Evolutionary conservation across 2,888 invertebrate species (phyloP).

Genomic region (Cephus spinipes): DNA sequence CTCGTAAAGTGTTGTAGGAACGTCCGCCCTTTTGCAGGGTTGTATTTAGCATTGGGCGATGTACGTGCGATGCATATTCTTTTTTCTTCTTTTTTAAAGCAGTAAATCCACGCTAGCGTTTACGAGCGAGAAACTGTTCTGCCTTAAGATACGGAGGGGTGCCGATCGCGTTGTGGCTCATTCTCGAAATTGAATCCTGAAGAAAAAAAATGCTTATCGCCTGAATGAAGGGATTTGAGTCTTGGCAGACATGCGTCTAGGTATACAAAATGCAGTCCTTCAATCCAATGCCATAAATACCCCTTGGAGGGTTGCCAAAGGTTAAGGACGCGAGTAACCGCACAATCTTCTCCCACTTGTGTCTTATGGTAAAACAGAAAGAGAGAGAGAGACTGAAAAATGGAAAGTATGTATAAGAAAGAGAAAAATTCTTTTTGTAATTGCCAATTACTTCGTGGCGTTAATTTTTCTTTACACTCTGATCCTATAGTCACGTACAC

Average conservation of each 20-base stretch:
- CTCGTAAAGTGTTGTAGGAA: not conserved
- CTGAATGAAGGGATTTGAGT: not conserved
- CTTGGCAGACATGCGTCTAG: not conserved
- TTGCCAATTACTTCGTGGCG: not conserved
- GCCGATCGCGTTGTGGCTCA: not conserved
- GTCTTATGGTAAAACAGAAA: not conserved
- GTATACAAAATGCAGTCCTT: too few species aligned
- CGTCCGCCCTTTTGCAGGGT: not conserved
- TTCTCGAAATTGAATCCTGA: not conserved
- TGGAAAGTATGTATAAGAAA: not conserved
- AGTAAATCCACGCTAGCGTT: not conserved
- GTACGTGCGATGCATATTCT: not conserved
- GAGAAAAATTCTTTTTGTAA: not conserved
- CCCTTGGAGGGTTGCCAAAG: not conserved
- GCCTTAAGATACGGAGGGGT: not conserved
- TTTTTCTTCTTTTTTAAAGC: not conserved
- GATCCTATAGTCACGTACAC: not conserved
- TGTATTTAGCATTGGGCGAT: not conserved
- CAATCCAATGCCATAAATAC: not conserved
- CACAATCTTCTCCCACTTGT: not conserved
- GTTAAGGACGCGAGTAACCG: not conserved
- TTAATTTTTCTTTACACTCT: conserved; percentile 2
- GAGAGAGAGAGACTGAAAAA: not conserved
- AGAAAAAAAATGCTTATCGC: not conserved
- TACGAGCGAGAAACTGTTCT: not conserved